Evolutionary conservation across 2,888 invertebrate genomes (phyloP).

Genomic region (Iselma pallidipennis): DNA sequence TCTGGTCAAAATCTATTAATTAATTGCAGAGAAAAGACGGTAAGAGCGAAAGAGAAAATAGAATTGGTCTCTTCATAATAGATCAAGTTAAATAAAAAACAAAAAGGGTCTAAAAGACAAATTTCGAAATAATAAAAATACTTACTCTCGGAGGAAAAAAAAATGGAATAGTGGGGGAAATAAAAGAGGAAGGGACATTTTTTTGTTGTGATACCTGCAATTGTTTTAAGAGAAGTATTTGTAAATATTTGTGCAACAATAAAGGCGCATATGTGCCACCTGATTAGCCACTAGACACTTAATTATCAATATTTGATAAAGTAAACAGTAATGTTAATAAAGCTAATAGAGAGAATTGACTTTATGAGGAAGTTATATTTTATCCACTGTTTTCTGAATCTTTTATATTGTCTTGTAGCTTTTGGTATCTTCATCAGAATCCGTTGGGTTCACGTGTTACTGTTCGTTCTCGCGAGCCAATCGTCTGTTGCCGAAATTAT

Average conservation of each 20-base stretch:
- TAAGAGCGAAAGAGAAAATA: not conserved
- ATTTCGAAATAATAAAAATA: not conserved
- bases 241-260: slow-evolving; percentile 19
- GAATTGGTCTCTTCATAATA: too few species aligned
- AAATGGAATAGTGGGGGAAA: too few species aligned
- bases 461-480: too few species aligned
- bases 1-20: slow-evolving; percentile 1
- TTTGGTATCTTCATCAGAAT: too few species aligned
- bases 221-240: not conserved
- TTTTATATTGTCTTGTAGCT: too few species aligned
- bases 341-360: too few species aligned
- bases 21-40: not conserved
- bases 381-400: too few species aligned
- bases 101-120: not conserved
- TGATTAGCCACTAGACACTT: slow-evolving; percentile 13
- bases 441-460: too few species aligned
- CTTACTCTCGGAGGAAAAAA: not conserved
- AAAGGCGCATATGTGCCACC: slow-evolving; percentile 28
- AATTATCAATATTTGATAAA: slow-evolving; percentile 22
- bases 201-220: not conserved
- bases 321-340: slow-evolving; percentile 18
- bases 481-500: too few species aligned
- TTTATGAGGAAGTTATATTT: too few species aligned
- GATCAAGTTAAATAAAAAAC: not conserved
- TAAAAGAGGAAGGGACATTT: not conserved